phyloP scores from a whole-genome alignment of 2,888 invertebrate species.

The Zele albiditarsus region DNA sequence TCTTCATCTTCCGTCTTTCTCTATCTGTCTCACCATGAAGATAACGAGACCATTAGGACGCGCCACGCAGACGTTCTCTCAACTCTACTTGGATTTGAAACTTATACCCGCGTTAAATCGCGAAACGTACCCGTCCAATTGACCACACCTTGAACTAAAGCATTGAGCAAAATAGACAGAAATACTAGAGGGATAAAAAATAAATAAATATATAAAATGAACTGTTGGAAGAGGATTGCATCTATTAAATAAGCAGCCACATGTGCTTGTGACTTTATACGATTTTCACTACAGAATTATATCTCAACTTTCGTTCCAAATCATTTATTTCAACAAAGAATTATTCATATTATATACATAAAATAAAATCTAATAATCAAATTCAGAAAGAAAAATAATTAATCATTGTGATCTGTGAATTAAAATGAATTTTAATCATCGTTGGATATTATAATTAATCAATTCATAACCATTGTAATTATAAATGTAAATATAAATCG shows the following conservation, averaged over 20 bases:
- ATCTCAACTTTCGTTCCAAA: not conserved
- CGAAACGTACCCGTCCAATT: slow-evolving; percentile 13
- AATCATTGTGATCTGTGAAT: too few species aligned
- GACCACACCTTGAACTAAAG: slow-evolving; percentile 28
- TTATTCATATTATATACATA: too few species aligned
- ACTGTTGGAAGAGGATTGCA: not conserved
- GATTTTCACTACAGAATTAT: not conserved
- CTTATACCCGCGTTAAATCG: slow-evolving; percentile 22
- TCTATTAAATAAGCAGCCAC: slow-evolving; percentile 22
- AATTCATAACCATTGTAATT: too few species aligned
- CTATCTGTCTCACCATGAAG: slow-evolving; percentile 25
- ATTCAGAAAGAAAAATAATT: too few species aligned
- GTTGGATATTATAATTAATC: too few species aligned
- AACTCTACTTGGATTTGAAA: slow-evolving; percentile 21
- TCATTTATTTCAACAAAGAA: not conserved
- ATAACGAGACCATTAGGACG: slow-evolving; percentile 55
- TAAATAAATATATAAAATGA: slow-evolving; percentile 15
- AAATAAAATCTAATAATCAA: too few species aligned
- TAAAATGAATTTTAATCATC: too few species aligned
- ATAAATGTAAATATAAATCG: not conserved
- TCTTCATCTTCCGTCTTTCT: not conserved
- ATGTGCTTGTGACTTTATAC: slow-evolving; percentile 11
- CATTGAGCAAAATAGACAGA: not conserved
- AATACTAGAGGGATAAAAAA: not conserved
- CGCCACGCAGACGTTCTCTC: slow-evolving; percentile 38